phyloP scores from a whole-genome alignment of 1,140 invertebrate species.

The Drosophila mojavensis region DNA sequence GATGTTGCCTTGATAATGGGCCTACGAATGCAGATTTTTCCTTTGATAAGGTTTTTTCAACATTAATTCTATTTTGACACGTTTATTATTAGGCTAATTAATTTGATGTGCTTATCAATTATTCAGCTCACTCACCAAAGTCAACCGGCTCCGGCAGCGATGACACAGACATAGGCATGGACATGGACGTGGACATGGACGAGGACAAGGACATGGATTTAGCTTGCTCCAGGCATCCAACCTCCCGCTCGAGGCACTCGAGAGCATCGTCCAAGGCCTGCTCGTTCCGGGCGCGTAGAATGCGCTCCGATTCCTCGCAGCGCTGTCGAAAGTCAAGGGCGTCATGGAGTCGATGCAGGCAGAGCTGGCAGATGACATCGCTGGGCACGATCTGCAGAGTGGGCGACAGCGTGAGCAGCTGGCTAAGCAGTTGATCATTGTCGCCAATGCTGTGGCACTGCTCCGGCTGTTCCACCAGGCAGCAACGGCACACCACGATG shows the following conservation, averaged over 20 bases:
- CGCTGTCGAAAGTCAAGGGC: constrained; percentile 61
- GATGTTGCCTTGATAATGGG: background rate
- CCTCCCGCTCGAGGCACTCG: constrained; percentile 68
- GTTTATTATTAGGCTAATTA: no score
- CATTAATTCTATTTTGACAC: no score
- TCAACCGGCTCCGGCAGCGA: constrained; percentile 56
- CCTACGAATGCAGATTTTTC: background rate
- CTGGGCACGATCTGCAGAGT: constrained; percentile 47
- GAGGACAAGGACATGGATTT: constrained; percentile 16
- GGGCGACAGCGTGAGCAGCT: constrained; percentile 55
- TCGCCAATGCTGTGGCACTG: constrained; percentile 60
- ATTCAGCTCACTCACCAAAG: constrained; percentile 47
- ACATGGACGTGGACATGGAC: constrained; percentile 2
- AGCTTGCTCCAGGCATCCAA: constrained; percentile 53
- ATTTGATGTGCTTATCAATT: background rate
- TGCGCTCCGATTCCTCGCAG: constrained; percentile 64
- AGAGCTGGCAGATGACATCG: constrained; percentile 72
- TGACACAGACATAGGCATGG: constrained; percentile 7
- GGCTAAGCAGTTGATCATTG: constrained; percentile 38
- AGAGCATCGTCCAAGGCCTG: constrained; percentile 69
- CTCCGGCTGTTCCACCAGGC: constrained; percentile 63
- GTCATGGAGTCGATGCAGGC: constrained; percentile 58
- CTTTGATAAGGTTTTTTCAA: no score
- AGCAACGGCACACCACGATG: constrained; percentile 69
- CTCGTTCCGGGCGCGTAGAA: constrained; percentile 60